Conservation (phyloP, 2,797 vertebrate species). For the Podarcis lilfordi region DNA sequence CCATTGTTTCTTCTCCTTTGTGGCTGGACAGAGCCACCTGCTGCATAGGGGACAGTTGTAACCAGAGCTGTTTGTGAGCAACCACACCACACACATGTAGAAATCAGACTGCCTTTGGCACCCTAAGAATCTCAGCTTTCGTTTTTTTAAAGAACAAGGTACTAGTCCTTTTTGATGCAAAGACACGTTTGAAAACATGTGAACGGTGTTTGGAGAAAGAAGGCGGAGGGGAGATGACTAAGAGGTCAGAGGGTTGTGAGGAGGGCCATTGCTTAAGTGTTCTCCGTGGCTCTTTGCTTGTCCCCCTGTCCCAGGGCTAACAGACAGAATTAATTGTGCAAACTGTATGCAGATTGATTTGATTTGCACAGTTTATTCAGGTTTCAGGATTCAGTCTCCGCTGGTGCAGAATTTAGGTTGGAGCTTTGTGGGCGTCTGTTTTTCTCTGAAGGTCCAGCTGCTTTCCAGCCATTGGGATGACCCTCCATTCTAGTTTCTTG, state of each 20-base stretch:
- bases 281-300: neutral
- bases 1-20: neutral
- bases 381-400: neutral
- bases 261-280: neutral
- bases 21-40: neutral
- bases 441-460: neutral
- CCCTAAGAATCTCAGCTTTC: neutral
- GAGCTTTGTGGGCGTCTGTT: no score
- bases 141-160: neutral
- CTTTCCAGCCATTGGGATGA: neutral
- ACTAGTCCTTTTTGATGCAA: neutral
- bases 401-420: neutral
- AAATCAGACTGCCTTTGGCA: neutral
- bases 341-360: neutral
- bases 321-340: neutral
- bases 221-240: neutral
- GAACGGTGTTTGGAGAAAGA: neutral
- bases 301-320: no score
- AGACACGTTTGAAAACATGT: neutral
- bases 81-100: neutral
- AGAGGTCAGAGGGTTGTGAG: neutral
- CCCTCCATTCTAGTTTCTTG: neutral
- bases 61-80: neutral
- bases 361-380: neutral
- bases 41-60: neutral